phyloP scores from a whole-genome alignment of 2,113 vertebrate species.

The Eclectus roratus region DNA sequence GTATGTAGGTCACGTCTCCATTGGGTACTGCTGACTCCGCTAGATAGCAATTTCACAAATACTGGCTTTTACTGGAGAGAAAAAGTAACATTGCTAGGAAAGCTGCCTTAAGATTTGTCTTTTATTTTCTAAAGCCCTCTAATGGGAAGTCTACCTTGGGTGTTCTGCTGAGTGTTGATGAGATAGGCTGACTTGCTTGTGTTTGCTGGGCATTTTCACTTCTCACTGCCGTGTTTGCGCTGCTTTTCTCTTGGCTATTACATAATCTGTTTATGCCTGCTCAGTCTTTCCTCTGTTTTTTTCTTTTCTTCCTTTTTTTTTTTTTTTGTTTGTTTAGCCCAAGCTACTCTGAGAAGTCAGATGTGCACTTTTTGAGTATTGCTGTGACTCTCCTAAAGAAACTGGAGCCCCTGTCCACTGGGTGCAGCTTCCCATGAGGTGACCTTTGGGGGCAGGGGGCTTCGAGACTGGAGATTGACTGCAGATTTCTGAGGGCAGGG shows the following conservation, averaged over 20 bases:
- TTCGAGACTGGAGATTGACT: background rate
- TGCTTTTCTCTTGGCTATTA: constrained; percentile 13
- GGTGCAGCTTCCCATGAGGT: background rate
- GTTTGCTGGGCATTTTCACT: background rate
- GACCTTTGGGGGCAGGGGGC: background rate
- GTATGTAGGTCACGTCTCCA: constrained; percentile 62
- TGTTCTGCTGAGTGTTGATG: background rate
- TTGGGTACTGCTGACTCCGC: constrained; percentile 52
- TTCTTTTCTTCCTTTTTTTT: background rate
- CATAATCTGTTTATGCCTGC: background rate
- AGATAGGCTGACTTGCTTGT: background rate
- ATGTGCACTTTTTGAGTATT: background rate
- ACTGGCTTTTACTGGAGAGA: constrained; percentile 8
- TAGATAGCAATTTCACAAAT: constrained; percentile 21
- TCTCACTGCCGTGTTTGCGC: background rate
- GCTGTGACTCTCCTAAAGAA: background rate
- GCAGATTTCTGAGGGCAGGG: background rate
- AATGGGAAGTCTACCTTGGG: background rate
- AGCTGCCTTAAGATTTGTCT: background rate
- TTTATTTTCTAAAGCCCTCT: background rate
- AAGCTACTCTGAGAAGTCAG: background rate
- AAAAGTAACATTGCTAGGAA: background rate
- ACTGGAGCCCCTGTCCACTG: background rate
- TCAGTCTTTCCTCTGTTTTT: background rate
- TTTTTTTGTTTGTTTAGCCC: background rate